Evolutionary conservation across 1,140 invertebrate species (phyloP), one percentile per base, ranked within the genome.

Genomic region (Trypoxylus dichotomus): DNA sequence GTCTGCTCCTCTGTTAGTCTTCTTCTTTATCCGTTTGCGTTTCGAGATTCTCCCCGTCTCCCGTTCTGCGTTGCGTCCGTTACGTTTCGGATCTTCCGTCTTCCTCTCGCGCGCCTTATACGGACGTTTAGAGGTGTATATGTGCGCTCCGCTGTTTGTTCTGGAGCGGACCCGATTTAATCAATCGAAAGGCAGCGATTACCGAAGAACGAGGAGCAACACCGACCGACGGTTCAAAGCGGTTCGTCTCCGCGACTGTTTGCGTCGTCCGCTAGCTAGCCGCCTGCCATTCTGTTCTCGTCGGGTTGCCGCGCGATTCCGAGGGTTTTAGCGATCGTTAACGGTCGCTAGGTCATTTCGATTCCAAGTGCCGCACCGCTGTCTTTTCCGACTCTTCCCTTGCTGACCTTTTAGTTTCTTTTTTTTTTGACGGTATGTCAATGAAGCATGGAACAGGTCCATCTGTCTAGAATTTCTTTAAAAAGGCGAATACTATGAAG

Each of bases 161-260:
- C 42, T 43, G 42, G 42, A 43, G 42, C 60, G 77, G 74, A 58
- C 74, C n/a, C 58, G 78, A 54, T 79, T 79, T 79, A 81, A 81
- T 81, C 80, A 81, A 81, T 81, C 79, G 79, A 79, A 77, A 76
- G 77, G 79, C 15, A 19, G 19, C 47, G 47, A 54, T 54, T 54
- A 54, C 15, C 47, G 19, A 15, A 19, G 47, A 54, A 19, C 15
- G 47, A 54, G 47, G 47, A 54, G 47, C 47, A 54, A 54, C 47
- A 7, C 47, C 13, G 47, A 15, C 47, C 19, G 19, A 54, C 32
- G 1, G 10, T 37, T 37, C 32, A 8, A 54, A 19, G n/a, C 47
- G 1, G 47, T 54, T 54, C 19, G 13, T 54, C 15, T n/a, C 47
- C 19, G 47, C 19, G 47, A 54, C 47, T 54, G 15, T 54, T 15